These are phyloP conservation scores for Protonibea diacanthus DNA, from an alignment of 2,797 vertebrate genomes.

Conservation along the genomic window DNA sequence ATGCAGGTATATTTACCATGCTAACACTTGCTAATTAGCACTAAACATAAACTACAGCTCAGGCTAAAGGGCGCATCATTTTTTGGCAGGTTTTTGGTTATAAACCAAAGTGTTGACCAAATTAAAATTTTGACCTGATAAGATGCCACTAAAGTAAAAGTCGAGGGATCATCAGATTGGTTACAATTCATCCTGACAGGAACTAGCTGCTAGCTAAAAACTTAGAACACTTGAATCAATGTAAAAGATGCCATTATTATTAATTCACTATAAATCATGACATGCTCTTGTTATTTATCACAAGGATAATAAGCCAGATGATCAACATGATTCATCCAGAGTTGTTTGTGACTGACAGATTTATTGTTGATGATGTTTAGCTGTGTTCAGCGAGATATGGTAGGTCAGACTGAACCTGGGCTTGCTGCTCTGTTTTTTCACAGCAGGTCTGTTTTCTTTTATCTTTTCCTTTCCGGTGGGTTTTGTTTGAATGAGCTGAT, in stretches of 20 bases:
- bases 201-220: neutral
- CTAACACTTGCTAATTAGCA: neutral
- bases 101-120: no score
- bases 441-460: constrained; percentile 5
- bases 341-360: constrained; percentile 7
- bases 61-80: no score
- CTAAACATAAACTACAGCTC: neutral
- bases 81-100: no score
- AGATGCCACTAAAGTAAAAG: neutral
- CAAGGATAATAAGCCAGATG: neutral
- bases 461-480: constrained; percentile 5
- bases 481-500: constrained; percentile 23
- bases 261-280: neutral
- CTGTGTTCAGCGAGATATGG: constrained; percentile 57
- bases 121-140: neutral
- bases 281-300: neutral
- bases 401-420: constrained; percentile 44
- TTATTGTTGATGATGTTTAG: constrained; percentile 6
- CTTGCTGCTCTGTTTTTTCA: constrained; percentile 24
- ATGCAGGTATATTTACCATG: neutral
- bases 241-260: neutral
- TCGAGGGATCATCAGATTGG: neutral
- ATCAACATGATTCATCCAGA: constrained; percentile 5
- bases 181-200: neutral
- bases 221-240: neutral